A percentile compares a stretch with the other conserved stretches of the same genome.
These are phyloP conservation scores for Thymallus thymallus DNA, from an alignment of 2,113 vertebrate species.

Conservation along the genomic window DNA sequence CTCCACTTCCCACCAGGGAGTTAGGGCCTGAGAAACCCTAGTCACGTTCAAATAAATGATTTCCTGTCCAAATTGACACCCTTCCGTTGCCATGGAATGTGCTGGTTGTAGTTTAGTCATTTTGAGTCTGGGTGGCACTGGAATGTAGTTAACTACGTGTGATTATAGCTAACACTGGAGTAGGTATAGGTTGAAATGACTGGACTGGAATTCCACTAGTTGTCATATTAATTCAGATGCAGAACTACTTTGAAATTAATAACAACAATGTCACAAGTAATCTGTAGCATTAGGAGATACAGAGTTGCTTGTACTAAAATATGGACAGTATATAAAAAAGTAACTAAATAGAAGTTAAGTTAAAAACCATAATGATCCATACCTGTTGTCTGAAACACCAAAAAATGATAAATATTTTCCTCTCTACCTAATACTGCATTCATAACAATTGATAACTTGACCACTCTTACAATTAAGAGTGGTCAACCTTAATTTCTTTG, in stretches of 20 bases:
- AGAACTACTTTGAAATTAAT: neutral
- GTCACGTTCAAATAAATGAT: slow-evolving; percentile 70
- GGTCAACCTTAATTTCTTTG: no score
- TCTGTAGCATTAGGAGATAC: neutral
- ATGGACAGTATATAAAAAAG: no score
- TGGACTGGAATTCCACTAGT: slow-evolving; percentile 36
- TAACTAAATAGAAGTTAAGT: no score
- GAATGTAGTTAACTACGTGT: slow-evolving; percentile 53
- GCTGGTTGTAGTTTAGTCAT: slow-evolving; percentile 66
- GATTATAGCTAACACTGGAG: slow-evolving; percentile 46
- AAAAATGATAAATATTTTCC: no score
- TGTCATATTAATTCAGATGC: slow-evolving; percentile 19
- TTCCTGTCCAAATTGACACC: slow-evolving; percentile 70
- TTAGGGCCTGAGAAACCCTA: slow-evolving; percentile 58
- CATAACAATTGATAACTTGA: no score
- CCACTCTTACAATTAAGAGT: no score
- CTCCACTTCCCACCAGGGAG: slow-evolving; percentile 60
- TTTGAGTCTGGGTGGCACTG: slow-evolving; percentile 68
- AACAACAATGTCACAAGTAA: neutral
- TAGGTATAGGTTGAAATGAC: slow-evolving; percentile 55
- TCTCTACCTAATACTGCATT: no score
- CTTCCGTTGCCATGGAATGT: slow-evolving; percentile 59
- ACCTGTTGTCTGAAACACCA: no score
- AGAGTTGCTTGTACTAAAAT: no score
- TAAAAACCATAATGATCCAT: no score